Conservation (phyloP, 2,113 vertebrate genomes). For the Malurus elegans region DNA sequence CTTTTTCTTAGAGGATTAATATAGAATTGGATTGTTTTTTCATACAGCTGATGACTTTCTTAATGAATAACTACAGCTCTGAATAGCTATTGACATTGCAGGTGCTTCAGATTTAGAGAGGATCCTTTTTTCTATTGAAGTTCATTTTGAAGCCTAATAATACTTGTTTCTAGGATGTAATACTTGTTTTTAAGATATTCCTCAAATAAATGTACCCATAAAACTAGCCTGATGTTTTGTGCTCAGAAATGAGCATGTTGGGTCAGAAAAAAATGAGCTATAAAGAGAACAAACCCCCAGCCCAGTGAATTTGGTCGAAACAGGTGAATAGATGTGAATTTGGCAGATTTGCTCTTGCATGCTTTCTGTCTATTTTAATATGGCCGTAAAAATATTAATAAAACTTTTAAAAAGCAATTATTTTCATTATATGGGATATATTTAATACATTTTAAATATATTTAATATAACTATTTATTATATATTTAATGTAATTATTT, state of each 20-base stretch:
- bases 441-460: neutral
- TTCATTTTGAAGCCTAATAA: neutral
- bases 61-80: neutral
- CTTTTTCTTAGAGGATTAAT: neutral
- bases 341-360: neutral
- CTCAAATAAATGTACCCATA: neutral
- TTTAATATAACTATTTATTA: too few species aligned
- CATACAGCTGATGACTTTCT: neutral
- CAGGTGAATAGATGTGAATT: neutral
- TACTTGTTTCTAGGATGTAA: neutral
- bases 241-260: neutral
- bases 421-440: neutral
- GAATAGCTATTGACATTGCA: neutral
- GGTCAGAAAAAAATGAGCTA: neutral
- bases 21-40: neutral
- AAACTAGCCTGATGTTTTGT: neutral
- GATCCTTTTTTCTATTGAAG: neutral
- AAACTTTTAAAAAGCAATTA: accelerated
- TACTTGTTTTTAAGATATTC: neutral
- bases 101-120: neutral
- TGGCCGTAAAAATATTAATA: neutral
- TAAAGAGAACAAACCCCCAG: neutral
- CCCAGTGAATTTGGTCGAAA: neutral
- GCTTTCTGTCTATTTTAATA: neutral
- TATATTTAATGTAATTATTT: neutral